A percentile compares a stretch with the other conserved stretches of the same genome.
Evolutionary conservation across 2,888 invertebrate genomes (phyloP).

Genomic region (Caenorhabditis plicata): DNA sequence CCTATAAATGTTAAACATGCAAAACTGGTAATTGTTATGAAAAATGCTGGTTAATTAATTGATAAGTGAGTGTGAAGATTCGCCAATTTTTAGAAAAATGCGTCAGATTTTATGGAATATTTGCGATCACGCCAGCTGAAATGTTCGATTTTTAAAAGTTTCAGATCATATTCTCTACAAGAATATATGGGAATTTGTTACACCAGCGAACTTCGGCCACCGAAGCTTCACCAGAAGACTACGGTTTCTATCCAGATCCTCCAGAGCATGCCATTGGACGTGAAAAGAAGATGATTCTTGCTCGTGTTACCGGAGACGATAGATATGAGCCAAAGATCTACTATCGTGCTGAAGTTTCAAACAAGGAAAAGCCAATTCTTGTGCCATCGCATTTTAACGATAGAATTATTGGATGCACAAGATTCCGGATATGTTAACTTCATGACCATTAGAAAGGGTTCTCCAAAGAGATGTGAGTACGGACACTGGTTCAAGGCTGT

Average conservation of each 20-base stretch:
- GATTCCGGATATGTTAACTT: conserved; percentile 85
- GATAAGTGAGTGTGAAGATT: too few relatives aligned
- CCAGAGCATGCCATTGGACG: conserved; percentile 89
- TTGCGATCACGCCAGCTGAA: too few relatives aligned
- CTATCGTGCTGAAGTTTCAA: conserved; percentile 71
- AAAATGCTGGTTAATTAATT: too few relatives aligned
- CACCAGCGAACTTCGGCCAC: conserved; percentile 46
- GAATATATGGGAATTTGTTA: conserved; percentile 32
- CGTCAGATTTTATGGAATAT: too few relatives aligned
- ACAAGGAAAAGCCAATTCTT: conserved; percentile 81
- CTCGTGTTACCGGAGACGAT: conserved; percentile 83
- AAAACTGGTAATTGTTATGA: too few relatives aligned
- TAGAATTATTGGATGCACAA: conserved; percentile 88
- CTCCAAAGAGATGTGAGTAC: conserved; percentile 81
- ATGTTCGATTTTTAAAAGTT: too few relatives aligned
- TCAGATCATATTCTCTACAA: too few relatives aligned
- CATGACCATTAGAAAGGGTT: conserved; percentile 91
- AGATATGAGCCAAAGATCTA: conserved; percentile 65
- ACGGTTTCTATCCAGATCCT: conserved; percentile 74
- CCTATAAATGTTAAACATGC: too few relatives aligned
- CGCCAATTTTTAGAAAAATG: too few relatives aligned
- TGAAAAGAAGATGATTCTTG: conserved; percentile 85
- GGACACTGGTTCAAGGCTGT: conserved; percentile 83
- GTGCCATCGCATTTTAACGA: conserved; percentile 87
- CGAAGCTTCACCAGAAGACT: conserved; percentile 64